A percentile compares a stretch with the other conserved stretches of the same genome.
Evolutionary conservation across 2,888 invertebrate genomes (phyloP).

Genomic region (Lithophane semibrunnea): DNA sequence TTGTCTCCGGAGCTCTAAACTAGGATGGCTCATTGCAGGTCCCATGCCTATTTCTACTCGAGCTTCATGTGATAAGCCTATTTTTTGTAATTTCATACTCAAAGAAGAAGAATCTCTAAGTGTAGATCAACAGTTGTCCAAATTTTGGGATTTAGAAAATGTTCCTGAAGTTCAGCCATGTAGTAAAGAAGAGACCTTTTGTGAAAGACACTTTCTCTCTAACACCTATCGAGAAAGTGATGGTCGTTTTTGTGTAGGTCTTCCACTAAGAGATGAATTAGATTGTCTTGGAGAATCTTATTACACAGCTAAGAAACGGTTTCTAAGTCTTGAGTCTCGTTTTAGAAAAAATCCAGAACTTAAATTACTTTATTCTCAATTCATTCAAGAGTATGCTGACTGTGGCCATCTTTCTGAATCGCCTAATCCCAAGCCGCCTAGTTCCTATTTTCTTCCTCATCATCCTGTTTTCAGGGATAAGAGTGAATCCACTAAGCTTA

Average conservation of each 20-base stretch:
- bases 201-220: not conserved
- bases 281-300: not conserved
- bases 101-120: not conserved
- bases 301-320: not conserved
- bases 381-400: not conserved
- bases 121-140: not conserved
- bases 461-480: not conserved
- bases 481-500: not conserved
- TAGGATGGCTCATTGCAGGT: slow-evolving; percentile 12
- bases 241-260: not conserved
- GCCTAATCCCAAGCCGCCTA: not conserved
- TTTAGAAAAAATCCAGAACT: not conserved
- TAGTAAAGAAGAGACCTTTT: not conserved
- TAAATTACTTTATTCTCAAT: not conserved
- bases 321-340: not conserved
- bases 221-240: not conserved
- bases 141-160: not conserved
- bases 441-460: not conserved
- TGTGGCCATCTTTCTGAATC: not conserved
- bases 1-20: not conserved
- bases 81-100: slow-evolving; percentile 3
- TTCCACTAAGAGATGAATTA: not conserved
- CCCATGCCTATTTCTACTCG: not conserved
- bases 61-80: too few relatives aligned
- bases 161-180: not conserved